A percentile compares a stretch with the other conserved stretches of the same genome.
These are phyloP conservation scores for Regulus satrapa DNA, from an alignment of 2,113 vertebrate genomes.

Conservation along the genomic window DNA sequence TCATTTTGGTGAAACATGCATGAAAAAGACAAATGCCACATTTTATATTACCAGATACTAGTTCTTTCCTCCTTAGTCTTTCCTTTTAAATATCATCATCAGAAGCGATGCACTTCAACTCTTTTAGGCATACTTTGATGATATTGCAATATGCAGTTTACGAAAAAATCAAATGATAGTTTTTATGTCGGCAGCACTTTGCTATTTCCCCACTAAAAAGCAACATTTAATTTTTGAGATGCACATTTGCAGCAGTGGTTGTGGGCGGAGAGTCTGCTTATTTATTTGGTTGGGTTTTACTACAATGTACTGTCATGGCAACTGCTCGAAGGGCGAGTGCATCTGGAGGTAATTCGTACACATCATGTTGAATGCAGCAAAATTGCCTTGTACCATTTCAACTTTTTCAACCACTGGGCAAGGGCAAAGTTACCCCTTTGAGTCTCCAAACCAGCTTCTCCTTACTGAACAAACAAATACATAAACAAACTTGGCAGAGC, in stretches of 20 bases:
- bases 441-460: not conserved
- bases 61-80: not conserved
- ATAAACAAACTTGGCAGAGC: not conserved
- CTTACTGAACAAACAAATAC: not conserved
- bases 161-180: slow-evolving; percentile 19
- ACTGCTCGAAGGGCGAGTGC: not conserved
- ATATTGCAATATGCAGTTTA: not conserved
- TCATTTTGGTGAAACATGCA: not conserved
- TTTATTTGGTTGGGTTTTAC: slow-evolving; percentile 45
- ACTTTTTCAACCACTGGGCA: not conserved
- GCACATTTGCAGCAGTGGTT: slow-evolving; percentile 43
- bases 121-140: slow-evolving; percentile 16
- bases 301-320: slow-evolving; percentile 52
- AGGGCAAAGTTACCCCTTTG: not conserved
- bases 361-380: not conserved
- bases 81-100: not conserved
- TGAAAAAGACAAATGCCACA: not conserved
- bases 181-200: slow-evolving; percentile 2
- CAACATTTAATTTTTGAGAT: slow-evolving; percentile 38
- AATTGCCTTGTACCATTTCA: not conserved
- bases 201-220: slow-evolving; percentile 6
- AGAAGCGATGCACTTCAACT: not conserved
- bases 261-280: slow-evolving; percentile 28
- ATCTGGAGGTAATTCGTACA: slow-evolving; percentile 19
- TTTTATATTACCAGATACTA: not conserved